Evolutionary conservation across 2,797 vertebrate species (phyloP), one percentile per base, ranked within the genome.

Genomic region (Sylvia borin): DNA sequence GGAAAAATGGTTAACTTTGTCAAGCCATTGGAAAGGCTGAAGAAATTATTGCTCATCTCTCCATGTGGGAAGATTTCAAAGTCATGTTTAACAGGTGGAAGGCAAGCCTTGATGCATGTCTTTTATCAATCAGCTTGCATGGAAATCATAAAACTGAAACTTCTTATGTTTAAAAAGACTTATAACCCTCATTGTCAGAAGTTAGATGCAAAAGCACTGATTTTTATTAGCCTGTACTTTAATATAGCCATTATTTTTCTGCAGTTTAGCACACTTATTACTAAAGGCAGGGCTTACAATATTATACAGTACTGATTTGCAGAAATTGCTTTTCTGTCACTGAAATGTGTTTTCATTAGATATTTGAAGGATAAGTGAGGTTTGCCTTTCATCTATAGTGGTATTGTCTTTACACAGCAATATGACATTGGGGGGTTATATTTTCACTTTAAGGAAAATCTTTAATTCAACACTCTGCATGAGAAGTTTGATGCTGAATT

Each of bases 271-370:
- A 62, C 57, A 62, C 51, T 32, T 50, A 85, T 78, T 88, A 32
- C 43, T 88, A 91, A 93, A 93, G 55, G 45, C 42, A 58, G 55
- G 47, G 31, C n/a, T 82, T 61, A 85, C 68, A 90, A 72, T 72
- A 42, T 48, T 82, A 34, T 43, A 27, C 38, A 40, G 26, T 42
- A 40, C 36, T 74, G 78, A 86, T 83, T 85, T 97, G 48, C 4
- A 6, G 34, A 81, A 93, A 95, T 91, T 79, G 36, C 47, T 93
- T 95, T 88, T 91, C n/a, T 93, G 75, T 88, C 90, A 57, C 45
- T 71, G 60, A 94, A 93, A 72, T 95, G 42, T 60, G 11, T 85
- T 97, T 97, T 94, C 61, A 88, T 94, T 90, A 61, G 36, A 19
- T 34, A 72, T 88, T 68, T 72, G 58, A 96, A 92, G 79, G 76